These are phyloP conservation scores for Heterodera schachtii DNA, from an alignment of 1,140 invertebrate genomes.

Conservation along the genomic window DNA sequence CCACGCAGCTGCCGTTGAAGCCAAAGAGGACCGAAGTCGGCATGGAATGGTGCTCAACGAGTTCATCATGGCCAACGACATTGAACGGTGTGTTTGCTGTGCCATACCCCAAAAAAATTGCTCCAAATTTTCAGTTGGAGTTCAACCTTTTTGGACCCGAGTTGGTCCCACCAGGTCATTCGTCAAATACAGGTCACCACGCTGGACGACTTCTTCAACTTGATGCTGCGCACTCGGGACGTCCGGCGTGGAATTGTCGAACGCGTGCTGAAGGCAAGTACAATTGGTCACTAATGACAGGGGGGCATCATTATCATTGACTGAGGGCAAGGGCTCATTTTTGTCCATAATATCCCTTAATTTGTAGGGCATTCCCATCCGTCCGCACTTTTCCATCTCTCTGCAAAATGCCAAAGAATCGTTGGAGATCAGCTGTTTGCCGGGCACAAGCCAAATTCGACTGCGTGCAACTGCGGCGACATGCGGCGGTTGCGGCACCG, in stretches of 20 bases:
- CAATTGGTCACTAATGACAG: too few species aligned
- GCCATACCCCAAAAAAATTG: too few species aligned
- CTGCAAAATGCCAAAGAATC: constrained; percentile 63
- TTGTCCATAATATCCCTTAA: too few species aligned
- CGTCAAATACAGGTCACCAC: constrained; percentile 51
- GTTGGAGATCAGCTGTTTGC: constrained; percentile 54
- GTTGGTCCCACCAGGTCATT: constrained; percentile 65
- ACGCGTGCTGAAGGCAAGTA: constrained; percentile 55
- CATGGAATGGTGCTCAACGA: constrained; percentile 60
- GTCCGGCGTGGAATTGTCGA: constrained; percentile 64
- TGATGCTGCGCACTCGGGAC: constrained; percentile 63
- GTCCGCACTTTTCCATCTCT: constrained; percentile 61
- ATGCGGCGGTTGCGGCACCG: background rate
- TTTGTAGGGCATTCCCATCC: constrained; percentile 54
- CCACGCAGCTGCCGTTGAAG: constrained; percentile 59
- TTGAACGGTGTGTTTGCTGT: constrained; percentile 46
- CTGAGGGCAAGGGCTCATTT: too few species aligned
- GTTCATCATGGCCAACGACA: constrained; percentile 64
- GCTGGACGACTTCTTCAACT: constrained; percentile 57
- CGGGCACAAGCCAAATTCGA: constrained; percentile 43
- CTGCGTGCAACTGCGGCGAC: constrained; percentile 42
- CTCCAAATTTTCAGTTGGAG: constrained; percentile 59
- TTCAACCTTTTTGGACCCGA: constrained; percentile 61
- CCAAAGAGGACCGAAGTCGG: constrained; percentile 42
- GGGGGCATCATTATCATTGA: too few species aligned